phyloP scores from a whole-genome alignment of 1,140 invertebrate species.

The Amyelois transitella region DNA sequence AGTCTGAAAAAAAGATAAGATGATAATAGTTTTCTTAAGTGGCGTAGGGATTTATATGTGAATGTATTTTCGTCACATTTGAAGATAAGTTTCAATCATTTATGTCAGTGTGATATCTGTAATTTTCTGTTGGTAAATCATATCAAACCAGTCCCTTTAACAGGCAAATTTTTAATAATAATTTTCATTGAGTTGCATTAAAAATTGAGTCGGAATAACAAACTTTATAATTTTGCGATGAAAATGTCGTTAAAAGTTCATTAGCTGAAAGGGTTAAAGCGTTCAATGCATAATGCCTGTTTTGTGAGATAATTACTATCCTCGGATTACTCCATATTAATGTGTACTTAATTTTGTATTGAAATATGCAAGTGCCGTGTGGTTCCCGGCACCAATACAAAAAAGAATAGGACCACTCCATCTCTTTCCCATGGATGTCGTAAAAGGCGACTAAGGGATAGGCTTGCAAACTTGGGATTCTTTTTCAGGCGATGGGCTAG shows the following conservation, averaged over 20 bases:
- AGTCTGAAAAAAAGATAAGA: conserved; percentile 38
- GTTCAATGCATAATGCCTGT: conserved; percentile 5
- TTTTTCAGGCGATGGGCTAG: too few relatives aligned
- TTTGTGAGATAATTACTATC: conserved; percentile 6
- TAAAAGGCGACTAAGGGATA: too few relatives aligned
- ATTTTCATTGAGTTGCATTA: background rate
- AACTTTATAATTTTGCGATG: conserved; percentile 1
- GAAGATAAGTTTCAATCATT: too few relatives aligned
- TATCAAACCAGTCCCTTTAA: background rate
- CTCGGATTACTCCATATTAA: background rate
- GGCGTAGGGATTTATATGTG: too few relatives aligned
- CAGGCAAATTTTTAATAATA: background rate
- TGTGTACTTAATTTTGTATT: background rate
- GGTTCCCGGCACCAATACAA: too few relatives aligned
- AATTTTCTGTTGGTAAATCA: background rate
- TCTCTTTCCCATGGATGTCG: too few relatives aligned
- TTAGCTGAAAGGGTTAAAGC: conserved; percentile 4
- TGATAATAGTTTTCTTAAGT: too few relatives aligned
- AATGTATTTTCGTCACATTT: too few relatives aligned
- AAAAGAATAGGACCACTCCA: too few relatives aligned
- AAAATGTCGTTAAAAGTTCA: conserved; percentile 15
- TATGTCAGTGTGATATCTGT: too few relatives aligned
- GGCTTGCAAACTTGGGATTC: too few relatives aligned
- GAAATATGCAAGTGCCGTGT: too few relatives aligned
- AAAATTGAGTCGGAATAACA: background rate